Percentiles rank a stretch among this genome's conserved stretches.
Conservation (phyloP, 1,140 invertebrate genomes). For the Heliconius nattereri region DNA sequence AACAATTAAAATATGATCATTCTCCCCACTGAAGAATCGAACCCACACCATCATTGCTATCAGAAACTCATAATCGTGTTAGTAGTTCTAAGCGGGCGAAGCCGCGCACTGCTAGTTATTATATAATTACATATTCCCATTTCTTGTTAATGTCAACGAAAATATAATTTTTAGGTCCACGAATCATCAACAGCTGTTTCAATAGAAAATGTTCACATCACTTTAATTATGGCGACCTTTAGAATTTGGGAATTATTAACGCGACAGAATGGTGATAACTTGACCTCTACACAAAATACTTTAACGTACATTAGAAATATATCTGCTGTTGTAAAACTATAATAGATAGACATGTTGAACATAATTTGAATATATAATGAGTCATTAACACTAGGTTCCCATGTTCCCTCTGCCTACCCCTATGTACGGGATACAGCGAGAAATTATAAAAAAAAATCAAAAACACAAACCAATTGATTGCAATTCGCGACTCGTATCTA, state of each 20-base stretch:
- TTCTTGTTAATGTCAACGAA: background rate
- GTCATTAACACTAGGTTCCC: no score
- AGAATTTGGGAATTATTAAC: conserved; percentile 1
- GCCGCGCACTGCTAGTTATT: no score
- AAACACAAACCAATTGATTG: conserved; percentile 18
- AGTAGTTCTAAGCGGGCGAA: no score
- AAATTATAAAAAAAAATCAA: background rate
- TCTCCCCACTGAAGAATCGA: no score
- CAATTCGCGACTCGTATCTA: conserved; percentile 16
- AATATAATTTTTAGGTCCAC: background rate
- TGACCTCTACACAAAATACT: background rate
- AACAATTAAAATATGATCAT: no score
- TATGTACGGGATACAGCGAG: no score
- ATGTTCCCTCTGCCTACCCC: no score
- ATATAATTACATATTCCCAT: background rate
- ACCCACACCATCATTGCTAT: no score
- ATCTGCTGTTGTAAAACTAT: background rate
- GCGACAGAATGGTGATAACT: background rate
- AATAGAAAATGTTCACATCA: background rate
- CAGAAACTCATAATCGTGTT: no score
- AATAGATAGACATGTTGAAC: background rate
- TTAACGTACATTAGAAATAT: background rate
- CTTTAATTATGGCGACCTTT: conserved; percentile 3
- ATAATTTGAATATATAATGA: background rate
- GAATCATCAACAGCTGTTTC: background rate